Evolutionary conservation across 2,113 vertebrate species (phyloP).

Genomic region (Gopherus evgoodei): DNA sequence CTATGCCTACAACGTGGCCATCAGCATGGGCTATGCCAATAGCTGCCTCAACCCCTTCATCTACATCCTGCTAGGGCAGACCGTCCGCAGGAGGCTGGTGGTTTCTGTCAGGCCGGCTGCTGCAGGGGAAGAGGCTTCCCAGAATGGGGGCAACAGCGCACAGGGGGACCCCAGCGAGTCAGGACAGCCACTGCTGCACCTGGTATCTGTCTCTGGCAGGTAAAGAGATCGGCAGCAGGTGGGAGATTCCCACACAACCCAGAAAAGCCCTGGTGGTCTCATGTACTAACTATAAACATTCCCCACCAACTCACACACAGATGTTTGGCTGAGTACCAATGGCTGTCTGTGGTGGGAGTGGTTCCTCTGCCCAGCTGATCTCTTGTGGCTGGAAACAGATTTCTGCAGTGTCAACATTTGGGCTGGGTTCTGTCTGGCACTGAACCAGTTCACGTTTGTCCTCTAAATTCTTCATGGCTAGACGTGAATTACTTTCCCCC

Average conservation of each 20-base stretch:
- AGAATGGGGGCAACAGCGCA: neutral
- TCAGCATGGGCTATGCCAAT: slow-evolving; percentile 71
- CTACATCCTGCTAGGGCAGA: slow-evolving; percentile 69
- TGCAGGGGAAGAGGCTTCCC: slow-evolving; percentile 21
- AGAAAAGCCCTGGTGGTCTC: too few species aligned
- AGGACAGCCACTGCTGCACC: slow-evolving; percentile 40
- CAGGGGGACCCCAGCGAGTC: neutral
- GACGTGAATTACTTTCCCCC: neutral
- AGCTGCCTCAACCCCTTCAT: slow-evolving; percentile 75
- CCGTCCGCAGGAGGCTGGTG: slow-evolving; percentile 38
- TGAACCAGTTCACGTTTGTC: neutral
- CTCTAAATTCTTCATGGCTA: neutral
- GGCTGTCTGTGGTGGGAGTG: neutral
- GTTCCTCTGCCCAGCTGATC: neutral
- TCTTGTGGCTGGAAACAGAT: neutral
- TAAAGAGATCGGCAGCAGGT: neutral
- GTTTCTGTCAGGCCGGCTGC: slow-evolving; percentile 57
- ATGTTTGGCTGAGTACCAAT: too few species aligned
- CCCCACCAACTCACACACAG: neutral
- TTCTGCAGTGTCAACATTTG: neutral
- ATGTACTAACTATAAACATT: neutral
- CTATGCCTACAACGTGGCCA: slow-evolving; percentile 60
- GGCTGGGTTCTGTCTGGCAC: neutral
- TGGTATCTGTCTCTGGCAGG: neutral
- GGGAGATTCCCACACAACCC: neutral